Evolutionary conservation across 2,888 invertebrate genomes (phyloP), one percentile per base, ranked within the genome.

Genomic region (Acleris sparsana): DNA sequence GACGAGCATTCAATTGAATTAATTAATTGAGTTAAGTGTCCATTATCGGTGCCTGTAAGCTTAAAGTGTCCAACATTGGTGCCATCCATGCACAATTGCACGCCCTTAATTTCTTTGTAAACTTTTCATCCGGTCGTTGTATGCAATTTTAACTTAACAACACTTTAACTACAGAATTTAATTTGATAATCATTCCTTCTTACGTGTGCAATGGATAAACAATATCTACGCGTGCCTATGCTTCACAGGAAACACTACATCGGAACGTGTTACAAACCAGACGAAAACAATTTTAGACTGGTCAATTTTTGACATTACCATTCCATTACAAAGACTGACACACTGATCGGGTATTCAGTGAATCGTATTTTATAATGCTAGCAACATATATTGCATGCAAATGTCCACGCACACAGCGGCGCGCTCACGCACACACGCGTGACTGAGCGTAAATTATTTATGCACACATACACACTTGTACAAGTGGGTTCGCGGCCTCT

Each of bases 301-400:
- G 55, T 18, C 46, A 65, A 46, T 62, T 61, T 66, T 62, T 57
- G 7, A 66, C 52, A 65, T 65, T 62, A 51, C 49, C 67, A 67
- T 67, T 51, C 29, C 44, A 39, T 53, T 53, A 62, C 58, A 55
- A 59, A 63, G 79, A 75, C 76, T 88, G 86, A 87, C 88, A 87
- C 83, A 85, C 83, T 87, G 86, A 84, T 85, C 84, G 84, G 84
- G 79, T 83, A 83, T 85, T 82, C 82, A 76, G 77, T 73, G 70
- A 73, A 71, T 68, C 76, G 75, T 69, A 79, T 76, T 79, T 80
- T 79, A 79, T 78, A 77, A 80, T 77, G 76, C 76, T 80, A 79
- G 79, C 76, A 79, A 85, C 84, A 80, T 74, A 75, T 73, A 75
- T 69, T 73, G 78, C 82, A 85, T 87, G 85, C 80, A 84, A 86